phyloP scores from a whole-genome alignment of 1,140 invertebrate genomes.

The Lerema accius region DNA sequence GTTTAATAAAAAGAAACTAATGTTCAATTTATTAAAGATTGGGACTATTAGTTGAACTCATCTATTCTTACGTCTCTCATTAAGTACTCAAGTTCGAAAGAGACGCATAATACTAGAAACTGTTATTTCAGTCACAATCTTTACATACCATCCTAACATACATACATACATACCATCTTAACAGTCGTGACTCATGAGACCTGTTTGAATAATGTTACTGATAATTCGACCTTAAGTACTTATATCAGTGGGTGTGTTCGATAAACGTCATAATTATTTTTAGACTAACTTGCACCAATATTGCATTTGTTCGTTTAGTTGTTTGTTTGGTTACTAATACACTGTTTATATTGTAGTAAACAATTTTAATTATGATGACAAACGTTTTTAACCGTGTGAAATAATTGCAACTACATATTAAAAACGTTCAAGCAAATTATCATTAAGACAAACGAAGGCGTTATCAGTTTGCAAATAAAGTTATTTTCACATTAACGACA shows the following conservation, averaged over 20 bases:
- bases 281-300: conserved; percentile 12
- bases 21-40: no score
- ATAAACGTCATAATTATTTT: conserved; percentile 41
- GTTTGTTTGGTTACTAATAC: conserved; percentile 1
- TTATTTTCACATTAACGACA: not conserved
- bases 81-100: no score
- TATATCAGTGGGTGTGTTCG: conserved; percentile 57
- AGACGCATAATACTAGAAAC: no score
- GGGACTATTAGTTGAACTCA: no score
- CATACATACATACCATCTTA: conserved; percentile 10
- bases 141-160: no score
- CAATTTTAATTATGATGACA: no score
- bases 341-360: not conserved
- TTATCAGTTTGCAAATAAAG: conserved; percentile 3
- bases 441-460: conserved; percentile 1
- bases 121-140: no score
- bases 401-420: not conserved
- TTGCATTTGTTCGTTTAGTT: no score
- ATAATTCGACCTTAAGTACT: conserved; percentile 44
- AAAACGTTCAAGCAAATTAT: not conserved
- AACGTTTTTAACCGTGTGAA: not conserved
- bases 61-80: no score
- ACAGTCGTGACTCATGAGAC: conserved; percentile 4
- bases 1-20: no score
- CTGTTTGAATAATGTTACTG: conserved; percentile 11